A percentile compares a stretch with the other conserved stretches of the same genome.
These are phyloP conservation scores for Serrognathus titanus DNA, from an alignment of 2,888 invertebrate genomes.

Conservation along the genomic window DNA sequence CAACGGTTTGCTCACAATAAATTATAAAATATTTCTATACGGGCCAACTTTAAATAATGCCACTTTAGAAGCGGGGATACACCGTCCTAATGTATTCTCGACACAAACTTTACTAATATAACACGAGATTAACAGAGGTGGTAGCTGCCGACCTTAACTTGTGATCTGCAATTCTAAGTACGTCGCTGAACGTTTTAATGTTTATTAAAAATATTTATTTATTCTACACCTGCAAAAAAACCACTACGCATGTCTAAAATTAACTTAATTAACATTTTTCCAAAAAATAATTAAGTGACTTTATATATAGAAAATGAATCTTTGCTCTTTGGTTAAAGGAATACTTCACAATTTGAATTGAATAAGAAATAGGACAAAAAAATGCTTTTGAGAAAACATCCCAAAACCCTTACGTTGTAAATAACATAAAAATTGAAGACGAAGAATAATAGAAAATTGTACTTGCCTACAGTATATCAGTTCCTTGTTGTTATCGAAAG, in stretches of 20 bases:
- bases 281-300: too few species aligned
- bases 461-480: constrained; percentile 71
- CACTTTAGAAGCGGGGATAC: constrained; percentile 32
- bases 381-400: too few species aligned
- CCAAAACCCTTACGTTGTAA: too few species aligned
- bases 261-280: too few species aligned
- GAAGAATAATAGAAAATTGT: constrained; percentile 4
- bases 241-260: too few species aligned
- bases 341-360: too few species aligned
- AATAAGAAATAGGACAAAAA: too few species aligned
- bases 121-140: constrained; percentile 43
- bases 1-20: constrained; percentile 44
- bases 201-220: too few species aligned
- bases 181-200: not conserved
- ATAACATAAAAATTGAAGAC: not conserved
- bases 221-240: too few species aligned
- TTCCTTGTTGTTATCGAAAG: constrained; percentile 66
- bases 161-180: constrained; percentile 1
- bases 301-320: too few species aligned
- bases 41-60: constrained; percentile 44
- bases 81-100: constrained; percentile 38
- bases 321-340: too few species aligned
- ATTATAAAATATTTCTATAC: constrained; percentile 46
- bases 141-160: not conserved
- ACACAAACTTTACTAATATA: constrained; percentile 45